phyloP scores from a whole-genome alignment of 2,113 vertebrate genomes.

The Alligator mississippiensis region DNA sequence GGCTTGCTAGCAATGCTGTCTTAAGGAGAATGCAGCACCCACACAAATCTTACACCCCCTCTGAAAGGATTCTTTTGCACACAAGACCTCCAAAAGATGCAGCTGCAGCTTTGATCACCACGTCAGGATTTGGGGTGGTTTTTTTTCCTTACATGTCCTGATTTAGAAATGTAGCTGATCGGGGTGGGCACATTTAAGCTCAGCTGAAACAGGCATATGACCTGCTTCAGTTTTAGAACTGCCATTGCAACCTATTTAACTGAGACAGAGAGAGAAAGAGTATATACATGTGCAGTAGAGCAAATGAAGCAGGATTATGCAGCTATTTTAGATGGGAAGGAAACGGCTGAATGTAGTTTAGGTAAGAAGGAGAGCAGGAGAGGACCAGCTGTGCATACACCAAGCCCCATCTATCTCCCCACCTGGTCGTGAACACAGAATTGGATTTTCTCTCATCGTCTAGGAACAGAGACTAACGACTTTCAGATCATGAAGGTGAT shows the following conservation, averaged over 20 bases:
- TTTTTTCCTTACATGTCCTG: fast-evolving
- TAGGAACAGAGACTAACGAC: slow-evolving; percentile 2
- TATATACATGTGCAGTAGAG: fast-evolving
- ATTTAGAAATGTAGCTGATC: fast-evolving
- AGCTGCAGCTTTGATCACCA: neutral
- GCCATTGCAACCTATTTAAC: neutral
- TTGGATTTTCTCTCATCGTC: neutral
- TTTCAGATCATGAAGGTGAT: neutral
- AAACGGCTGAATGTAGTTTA: fast-evolving
- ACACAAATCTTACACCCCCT: neutral
- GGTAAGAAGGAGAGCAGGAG: neutral
- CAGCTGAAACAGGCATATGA: neutral
- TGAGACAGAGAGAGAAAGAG: neutral
- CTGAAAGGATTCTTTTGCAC: neutral
- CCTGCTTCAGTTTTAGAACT: neutral
- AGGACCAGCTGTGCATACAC: fast-evolving
- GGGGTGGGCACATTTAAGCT: neutral
- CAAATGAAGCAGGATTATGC: neutral
- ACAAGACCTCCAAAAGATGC: neutral
- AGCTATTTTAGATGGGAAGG: neutral
- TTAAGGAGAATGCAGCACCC: slow-evolving; percentile 34
- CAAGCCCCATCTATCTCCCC: neutral
- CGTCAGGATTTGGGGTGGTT: neutral
- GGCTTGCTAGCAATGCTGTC: slow-evolving; percentile 42
- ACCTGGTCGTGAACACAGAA: fast-evolving